Base-by-base conservation (phyloP, 2,797 vertebrate species). In the Eulemur albifrons region DNA sequence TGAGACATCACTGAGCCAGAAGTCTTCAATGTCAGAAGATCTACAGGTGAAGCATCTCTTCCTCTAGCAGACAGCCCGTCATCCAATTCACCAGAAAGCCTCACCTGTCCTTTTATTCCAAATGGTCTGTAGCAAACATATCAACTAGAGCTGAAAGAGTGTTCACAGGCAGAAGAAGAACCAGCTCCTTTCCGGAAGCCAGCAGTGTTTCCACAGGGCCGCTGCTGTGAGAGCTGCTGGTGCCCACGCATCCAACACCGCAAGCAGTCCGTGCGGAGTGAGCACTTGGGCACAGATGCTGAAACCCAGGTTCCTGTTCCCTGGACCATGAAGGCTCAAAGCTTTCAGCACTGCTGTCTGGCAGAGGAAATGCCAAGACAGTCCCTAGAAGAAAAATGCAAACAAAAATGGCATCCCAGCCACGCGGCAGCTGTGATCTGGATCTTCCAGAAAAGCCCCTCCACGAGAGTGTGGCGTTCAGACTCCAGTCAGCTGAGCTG, bases 61-160 rank as follows among this genome's bases (percentile, higher is more conserved):
- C 99, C 99, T 57, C 99, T 99, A 97, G 99, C 99, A 90, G 99
- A 99, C 97, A 99, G 99, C 86, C 99, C 99, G 54, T 99, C 99
- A 45, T 99, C 99, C 82, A 99, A 99, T 76, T 99, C 99, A 86
- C 99, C 99, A 97, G 99, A 99, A 98, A 99, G 99, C 97, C 99
- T 99, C 94, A 99, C 99, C 97, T 99, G 99, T 7, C 99, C 99
- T 92, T 98, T 2, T 98, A 99, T 95, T 99, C 99, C 82, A 99
- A 99, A 98, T 99, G 99, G 99, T 99, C 99, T 86, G 98, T 98
- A 93, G 98, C 95, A 94, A 98, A 93, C 69, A 65, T 94, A 90
- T 81, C 93, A 85, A 96, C 97, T 87, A 95, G 98, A 98, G 98
- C 99, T 70, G 99, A 99, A 82, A 98, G 99, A 99, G 98, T 99